Evolutionary conservation across 2,797 vertebrate genomes (phyloP).

Genomic region (Arctocebus calabarensis): DNA sequence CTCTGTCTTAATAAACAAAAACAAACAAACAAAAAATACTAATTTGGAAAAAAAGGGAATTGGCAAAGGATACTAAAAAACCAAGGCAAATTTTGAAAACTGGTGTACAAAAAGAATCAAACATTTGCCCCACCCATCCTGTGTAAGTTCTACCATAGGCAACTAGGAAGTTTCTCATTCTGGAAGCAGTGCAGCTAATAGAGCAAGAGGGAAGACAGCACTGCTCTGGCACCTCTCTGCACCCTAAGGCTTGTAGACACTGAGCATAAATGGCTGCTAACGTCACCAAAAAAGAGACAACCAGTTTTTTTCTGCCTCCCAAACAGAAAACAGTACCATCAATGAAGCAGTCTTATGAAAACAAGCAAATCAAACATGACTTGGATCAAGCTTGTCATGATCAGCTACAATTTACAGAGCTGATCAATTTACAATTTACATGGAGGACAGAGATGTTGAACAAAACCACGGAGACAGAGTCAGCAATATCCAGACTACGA

Average conservation of each 20-base stretch:
- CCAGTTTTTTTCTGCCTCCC: not conserved
- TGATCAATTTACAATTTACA: too few species aligned
- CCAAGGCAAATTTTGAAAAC: not conserved
- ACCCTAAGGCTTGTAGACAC: not conserved
- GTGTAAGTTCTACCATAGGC: fast-evolving
- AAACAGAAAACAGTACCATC: not conserved
- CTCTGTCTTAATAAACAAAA: too few species aligned
- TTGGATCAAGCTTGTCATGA: not conserved
- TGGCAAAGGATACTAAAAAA: not conserved
- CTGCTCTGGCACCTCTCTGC: not conserved
- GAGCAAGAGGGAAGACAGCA: not conserved
- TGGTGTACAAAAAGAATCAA: not conserved
- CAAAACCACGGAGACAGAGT: fast-evolving
- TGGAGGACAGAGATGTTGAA: not conserved
- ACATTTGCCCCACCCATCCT: not conserved
- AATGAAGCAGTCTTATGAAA: not conserved
- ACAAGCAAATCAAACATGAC: not conserved
- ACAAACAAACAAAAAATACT: too few species aligned
- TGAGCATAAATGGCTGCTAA: not conserved
- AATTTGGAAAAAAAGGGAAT: not conserved
- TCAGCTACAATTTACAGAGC: too few species aligned
- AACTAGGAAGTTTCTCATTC: not conserved
- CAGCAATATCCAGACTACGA: not conserved
- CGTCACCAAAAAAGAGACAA: not conserved
- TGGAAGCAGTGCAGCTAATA: not conserved